phyloP scores from a whole-genome alignment of 2,888 invertebrate genomes.

The Mactromeris polynyma region DNA sequence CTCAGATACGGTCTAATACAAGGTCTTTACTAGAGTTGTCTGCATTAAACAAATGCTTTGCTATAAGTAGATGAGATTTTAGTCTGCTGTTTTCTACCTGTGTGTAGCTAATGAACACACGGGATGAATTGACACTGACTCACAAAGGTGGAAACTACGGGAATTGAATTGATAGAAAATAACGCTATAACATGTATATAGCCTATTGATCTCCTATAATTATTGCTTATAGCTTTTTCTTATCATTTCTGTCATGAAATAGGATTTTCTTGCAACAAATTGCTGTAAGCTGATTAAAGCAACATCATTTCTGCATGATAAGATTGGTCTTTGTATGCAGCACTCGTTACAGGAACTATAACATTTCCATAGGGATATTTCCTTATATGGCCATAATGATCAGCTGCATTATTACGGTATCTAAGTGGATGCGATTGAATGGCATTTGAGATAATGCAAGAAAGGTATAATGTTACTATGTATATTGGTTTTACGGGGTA shows the following conservation, averaged over 20 bases:
- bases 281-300: not conserved
- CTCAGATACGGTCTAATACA: no score
- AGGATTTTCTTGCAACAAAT: slow-evolving; percentile 6
- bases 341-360: not conserved
- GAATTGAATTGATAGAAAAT: slow-evolving; percentile 14
- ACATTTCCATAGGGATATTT: not conserved
- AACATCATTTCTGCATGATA: not conserved
- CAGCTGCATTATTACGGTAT: not conserved
- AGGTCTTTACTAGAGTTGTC: no score
- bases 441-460: not conserved
- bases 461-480: not conserved
- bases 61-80: no score
- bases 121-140: not conserved
- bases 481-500: not conserved
- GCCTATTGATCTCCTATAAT: not conserved
- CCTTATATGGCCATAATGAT: not conserved
- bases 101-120: not conserved
- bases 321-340: not conserved
- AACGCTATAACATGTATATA: not conserved
- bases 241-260: not conserved
- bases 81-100: not conserved
- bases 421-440: not conserved
- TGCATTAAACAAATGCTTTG: no score
- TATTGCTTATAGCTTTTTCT: slow-evolving; percentile 17
- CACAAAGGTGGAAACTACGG: not conserved